These are phyloP conservation scores for Poeciliopsis turrubarensis DNA, from an alignment of 2,113 vertebrate species.

Conservation along the genomic window DNA sequence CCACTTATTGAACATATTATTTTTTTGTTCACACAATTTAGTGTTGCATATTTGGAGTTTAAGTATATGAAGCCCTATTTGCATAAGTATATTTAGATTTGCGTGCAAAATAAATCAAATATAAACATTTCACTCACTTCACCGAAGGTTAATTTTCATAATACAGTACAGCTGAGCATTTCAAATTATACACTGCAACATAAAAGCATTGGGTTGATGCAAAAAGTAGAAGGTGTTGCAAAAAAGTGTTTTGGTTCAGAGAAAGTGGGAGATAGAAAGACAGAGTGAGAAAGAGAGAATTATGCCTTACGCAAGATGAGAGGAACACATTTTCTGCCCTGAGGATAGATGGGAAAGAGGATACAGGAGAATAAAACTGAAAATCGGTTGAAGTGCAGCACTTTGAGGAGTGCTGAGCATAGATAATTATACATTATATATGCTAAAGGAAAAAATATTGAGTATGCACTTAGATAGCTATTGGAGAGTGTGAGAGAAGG, in stretches of 20 bases:
- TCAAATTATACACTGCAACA: neutral
- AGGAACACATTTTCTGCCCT: conserved; percentile 44
- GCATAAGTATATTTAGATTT: too few species aligned
- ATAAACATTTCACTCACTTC: neutral
- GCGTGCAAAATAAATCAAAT: neutral
- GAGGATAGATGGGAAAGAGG: conserved; percentile 51
- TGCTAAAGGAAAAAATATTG: conserved; percentile 55
- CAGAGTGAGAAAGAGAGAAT: conserved; percentile 39
- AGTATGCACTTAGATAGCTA: conserved; percentile 55
- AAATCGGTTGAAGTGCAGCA: conserved; percentile 60
- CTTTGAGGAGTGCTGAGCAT: conserved; percentile 55
- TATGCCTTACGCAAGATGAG: conserved; percentile 44
- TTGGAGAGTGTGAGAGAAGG: conserved; percentile 47
- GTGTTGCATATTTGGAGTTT: too few species aligned
- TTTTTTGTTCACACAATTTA: too few species aligned
- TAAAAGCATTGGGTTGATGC: conserved; percentile 2
- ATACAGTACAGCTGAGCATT: neutral
- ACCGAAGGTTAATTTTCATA: neutral
- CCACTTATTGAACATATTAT: too few species aligned
- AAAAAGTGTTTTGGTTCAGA: neutral
- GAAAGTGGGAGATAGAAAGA: conserved; percentile 11
- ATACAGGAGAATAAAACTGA: conserved; percentile 46
- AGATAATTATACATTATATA: conserved; percentile 67
- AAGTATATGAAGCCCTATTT: too few species aligned
- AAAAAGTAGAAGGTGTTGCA: conserved; percentile 10